Percentiles rank a stretch among this genome's conserved stretches.
Conservation (phyloP, 1,140 invertebrate genomes). For the Drosophila ficusphila region DNA sequence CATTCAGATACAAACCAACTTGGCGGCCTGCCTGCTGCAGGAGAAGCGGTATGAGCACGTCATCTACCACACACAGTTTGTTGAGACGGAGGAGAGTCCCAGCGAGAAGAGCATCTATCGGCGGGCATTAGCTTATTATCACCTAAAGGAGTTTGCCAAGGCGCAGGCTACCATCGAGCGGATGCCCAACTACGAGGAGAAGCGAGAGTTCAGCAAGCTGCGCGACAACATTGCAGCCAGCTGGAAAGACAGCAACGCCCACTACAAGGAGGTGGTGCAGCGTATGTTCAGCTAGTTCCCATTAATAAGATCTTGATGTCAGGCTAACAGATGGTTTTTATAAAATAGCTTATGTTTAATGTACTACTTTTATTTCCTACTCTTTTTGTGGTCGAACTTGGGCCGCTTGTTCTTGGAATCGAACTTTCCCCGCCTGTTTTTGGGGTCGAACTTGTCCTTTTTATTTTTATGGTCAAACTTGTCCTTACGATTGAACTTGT, state of each 20-base stretch:
- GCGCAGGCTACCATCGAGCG: conserved; percentile 67
- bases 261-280: conserved; percentile 77
- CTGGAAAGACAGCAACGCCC: conserved; percentile 70
- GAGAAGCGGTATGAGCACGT: conserved; percentile 81
- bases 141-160: conserved; percentile 75
- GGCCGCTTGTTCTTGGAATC: conserved; percentile 53
- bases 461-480: conserved; percentile 8
- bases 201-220: conserved; percentile 73
- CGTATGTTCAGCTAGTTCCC: conserved; percentile 78
- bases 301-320: conserved; percentile 16
- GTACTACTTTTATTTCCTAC: conserved; percentile 46
- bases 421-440: conserved; percentile 49
- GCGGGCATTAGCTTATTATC: conserved; percentile 70
- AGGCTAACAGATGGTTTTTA: conserved; percentile 12
- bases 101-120: conserved; percentile 80
- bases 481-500: background rate
- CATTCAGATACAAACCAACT: conserved; percentile 74
- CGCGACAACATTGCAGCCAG: conserved; percentile 59
- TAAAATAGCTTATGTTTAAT: conserved; percentile 44
- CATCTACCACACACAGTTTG: conserved; percentile 75
- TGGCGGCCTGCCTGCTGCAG: conserved; percentile 75
- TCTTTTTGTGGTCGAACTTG: conserved; percentile 42
- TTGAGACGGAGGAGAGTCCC: conserved; percentile 56
- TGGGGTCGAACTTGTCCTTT: conserved; percentile 19
- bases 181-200: conserved; percentile 67